Evolutionary conservation across 30 jellyfish, hydroid and myxozoan species (phyloP).

Genomic region (Aurelia aurita complex sp. Pacific): DNA sequence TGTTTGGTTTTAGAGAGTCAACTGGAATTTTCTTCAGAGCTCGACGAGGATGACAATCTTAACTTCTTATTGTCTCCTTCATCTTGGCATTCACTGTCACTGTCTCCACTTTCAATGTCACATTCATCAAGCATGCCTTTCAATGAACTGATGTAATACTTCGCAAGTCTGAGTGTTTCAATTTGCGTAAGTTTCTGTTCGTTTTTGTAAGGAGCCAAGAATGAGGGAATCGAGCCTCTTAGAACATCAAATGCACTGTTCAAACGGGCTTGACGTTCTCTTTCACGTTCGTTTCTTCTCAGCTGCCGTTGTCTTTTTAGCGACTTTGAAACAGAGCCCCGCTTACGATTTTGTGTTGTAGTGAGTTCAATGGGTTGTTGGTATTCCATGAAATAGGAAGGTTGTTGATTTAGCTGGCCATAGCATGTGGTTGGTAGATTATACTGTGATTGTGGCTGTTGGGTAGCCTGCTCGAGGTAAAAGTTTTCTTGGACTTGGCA

Average conservation of each 20-base stretch:
- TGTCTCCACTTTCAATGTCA: slow-evolving; percentile 44
- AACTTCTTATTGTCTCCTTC: slow-evolving; percentile 1
- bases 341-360: slow-evolving; percentile 5
- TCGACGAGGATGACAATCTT: slow-evolving; percentile 35
- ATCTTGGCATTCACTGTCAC: slow-evolving; percentile 8
- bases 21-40: slow-evolving; percentile 59
- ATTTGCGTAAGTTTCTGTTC: slow-evolving; percentile 97
- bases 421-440: slow-evolving; percentile 4
- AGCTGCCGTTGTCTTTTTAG: slow-evolving; percentile 88
- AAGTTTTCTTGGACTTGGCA: slow-evolving; percentile 25
- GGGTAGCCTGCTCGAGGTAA: slow-evolving; percentile 23
- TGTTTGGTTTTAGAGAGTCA: background rate
- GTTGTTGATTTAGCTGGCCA: background rate
- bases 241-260: slow-evolving; percentile 98
- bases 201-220: slow-evolving; percentile 92
- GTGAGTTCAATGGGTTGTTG: slow-evolving; percentile 38
- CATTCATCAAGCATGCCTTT: slow-evolving; percentile 86
- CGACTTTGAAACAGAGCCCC: slow-evolving; percentile 44
- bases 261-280: slow-evolving; percentile 96
- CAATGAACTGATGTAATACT: slow-evolving; percentile 84
- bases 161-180: slow-evolving; percentile 97
- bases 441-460: slow-evolving; percentile 12
- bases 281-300: slow-evolving; percentile 96
- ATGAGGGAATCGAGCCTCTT: slow-evolving; percentile 90
- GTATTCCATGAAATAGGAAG: background rate